Evolutionary conservation across 1,140 invertebrate genomes (phyloP).

Genomic region (Reticulitermes speratus): DNA sequence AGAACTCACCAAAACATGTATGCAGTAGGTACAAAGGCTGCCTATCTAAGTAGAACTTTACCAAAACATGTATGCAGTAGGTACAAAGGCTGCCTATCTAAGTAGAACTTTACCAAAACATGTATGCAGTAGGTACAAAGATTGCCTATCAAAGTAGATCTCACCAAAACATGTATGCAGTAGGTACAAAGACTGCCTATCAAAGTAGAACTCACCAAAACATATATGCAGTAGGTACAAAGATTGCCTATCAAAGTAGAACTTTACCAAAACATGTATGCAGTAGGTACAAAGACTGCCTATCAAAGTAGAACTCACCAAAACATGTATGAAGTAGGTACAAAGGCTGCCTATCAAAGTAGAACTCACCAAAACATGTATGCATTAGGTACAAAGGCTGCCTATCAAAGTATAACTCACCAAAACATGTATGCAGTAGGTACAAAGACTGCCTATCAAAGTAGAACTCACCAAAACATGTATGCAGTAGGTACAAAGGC

Average conservation of each 20-base stretch:
- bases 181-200: conserved; percentile 63
- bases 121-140: conserved; percentile 67
- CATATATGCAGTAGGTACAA: conserved; percentile 65
- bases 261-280: conserved; percentile 64
- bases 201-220: conserved; percentile 63
- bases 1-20: conserved; percentile 66
- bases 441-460: too few relatives aligned
- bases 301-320: conserved; percentile 64
- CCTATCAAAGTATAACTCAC: conserved; percentile 54
- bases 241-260: conserved; percentile 60
- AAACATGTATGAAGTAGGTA: conserved; percentile 65
- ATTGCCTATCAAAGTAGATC: conserved; percentile 58
- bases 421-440: too few relatives aligned
- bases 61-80: conserved; percentile 66
- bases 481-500: too few relatives aligned
- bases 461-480: too few relatives aligned
- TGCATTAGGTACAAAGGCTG: conserved; percentile 61
- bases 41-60: conserved; percentile 65
- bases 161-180: conserved; percentile 66
- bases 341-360: conserved; percentile 60
- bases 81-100: conserved; percentile 60
- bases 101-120: conserved; percentile 63
- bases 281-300: conserved; percentile 64
- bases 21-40: conserved; percentile 61
- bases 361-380: conserved; percentile 66